Base-by-base conservation (phyloP, 2,113 vertebrate genomes). In the Halcyon malimbica region DNA sequence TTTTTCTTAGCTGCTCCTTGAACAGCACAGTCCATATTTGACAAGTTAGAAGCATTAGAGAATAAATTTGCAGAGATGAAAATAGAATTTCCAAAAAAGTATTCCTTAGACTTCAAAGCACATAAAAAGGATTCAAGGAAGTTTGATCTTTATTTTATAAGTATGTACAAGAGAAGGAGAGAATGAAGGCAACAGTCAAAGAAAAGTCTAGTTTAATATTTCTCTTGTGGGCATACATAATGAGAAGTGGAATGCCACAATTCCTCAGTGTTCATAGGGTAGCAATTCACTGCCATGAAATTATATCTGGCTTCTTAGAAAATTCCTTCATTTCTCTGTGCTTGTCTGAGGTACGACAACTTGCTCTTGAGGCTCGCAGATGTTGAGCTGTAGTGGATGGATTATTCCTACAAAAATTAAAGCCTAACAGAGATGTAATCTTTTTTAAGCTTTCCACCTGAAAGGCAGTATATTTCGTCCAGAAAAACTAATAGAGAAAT, bases 141-240 rank as follows among this genome's bases (percentile, higher is more conserved):
- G 87, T 93, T 96, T 97, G 96, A 96, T 96, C 93, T 96, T 97
- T 97, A 97, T 97, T 97, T 96, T 91, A 96, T 96, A 95, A 96
- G 91, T 93, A 89, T 87, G 86, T 96, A 87, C 86, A 94, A 94
- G 91, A 77, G 57, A 93, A 94, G 83, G 54, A 82, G 83, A 79
- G 69, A 95, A 96, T 0, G 89, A 91, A 94, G 74, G 95, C 93
- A 94, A 80, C 81, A 91, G 89, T 96, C 95, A 96, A 96, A 97
- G 96, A 91, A 73, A 95, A 94, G 80, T 73, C 95, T 96, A 62
- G 89, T 85, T 93, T 94, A 97, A 90, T 96, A 89, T 93, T 94
- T 94, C 95, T 96, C 91, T 94, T 92, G 91, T 94, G 93, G 62
- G 94, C 67, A 92, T 96, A 76, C 54, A 39, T 96, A 97, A 97